phyloP scores from a whole-genome alignment of 2,797 vertebrate genomes.

The Rhynchonycteris naso region DNA sequence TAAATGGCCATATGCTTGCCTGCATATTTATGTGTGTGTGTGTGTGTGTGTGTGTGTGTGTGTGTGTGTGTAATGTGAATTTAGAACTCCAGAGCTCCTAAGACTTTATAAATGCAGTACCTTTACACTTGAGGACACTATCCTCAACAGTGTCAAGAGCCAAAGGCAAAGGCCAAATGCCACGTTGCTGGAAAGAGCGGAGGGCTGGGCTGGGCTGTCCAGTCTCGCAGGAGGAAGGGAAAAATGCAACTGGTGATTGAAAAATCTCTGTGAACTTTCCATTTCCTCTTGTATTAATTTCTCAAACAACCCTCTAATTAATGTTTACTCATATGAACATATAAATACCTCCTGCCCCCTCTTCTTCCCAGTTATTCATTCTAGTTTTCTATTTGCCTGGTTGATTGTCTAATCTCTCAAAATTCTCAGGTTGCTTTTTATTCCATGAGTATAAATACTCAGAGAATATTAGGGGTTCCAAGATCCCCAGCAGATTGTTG shows the following conservation, averaged over 20 bases:
- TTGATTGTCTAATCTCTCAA: not conserved
- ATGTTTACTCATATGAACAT: not conserved
- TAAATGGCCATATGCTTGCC: not conserved
- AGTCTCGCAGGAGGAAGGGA: not conserved
- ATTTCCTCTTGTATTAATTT: not conserved
- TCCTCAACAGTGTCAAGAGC: not conserved
- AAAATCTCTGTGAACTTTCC: not conserved
- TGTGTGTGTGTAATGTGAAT: not conserved
- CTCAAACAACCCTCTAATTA: not conserved
- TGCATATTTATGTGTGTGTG: not conserved
- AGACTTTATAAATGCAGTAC: not conserved
- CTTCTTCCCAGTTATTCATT: not conserved
- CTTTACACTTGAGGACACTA: not conserved
- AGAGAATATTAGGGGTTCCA: not conserved
- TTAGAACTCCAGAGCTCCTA: not conserved
- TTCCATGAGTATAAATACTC: not conserved
- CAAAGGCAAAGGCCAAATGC: not conserved
- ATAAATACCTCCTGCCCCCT: not conserved
- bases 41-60: not conserved
- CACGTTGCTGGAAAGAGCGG: not conserved
- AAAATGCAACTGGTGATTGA: not conserved
- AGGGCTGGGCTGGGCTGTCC: not conserved
- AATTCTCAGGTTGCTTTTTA: not conserved
- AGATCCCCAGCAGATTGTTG: not conserved
- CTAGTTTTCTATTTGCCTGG: not conserved